Evolutionary conservation across 2,113 vertebrate species (phyloP).

Genomic region (Indicator indicator): DNA sequence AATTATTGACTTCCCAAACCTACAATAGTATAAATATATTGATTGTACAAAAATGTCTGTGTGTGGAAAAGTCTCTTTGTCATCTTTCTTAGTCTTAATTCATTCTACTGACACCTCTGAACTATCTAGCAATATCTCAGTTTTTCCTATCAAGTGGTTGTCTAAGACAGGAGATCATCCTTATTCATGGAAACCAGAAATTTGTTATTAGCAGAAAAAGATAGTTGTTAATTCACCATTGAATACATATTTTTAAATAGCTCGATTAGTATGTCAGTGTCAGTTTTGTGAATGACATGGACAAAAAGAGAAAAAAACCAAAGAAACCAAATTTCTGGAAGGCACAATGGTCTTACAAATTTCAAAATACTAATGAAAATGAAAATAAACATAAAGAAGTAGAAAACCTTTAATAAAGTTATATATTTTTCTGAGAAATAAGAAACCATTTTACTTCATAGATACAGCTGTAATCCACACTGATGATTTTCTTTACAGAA

Average conservation of each 20-base stretch:
- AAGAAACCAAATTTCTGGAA: not conserved
- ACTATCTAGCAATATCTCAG: not conserved
- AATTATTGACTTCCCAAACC: not conserved
- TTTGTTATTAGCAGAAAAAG: not conserved
- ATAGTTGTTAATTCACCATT: not conserved
- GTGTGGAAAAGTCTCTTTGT: not conserved
- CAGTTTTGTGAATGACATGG: not conserved
- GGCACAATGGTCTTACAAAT: not conserved
- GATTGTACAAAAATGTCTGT: not conserved
- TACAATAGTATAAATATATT: not conserved
- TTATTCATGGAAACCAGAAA: rapidly evolving
- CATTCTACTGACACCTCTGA: rapidly evolving
- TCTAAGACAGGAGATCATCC: not conserved
- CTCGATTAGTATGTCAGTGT: not conserved
- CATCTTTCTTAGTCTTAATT: not conserved
- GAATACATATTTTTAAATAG: not conserved
- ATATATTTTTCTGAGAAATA: not conserved
- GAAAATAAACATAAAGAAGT: not conserved
- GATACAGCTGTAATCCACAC: not conserved
- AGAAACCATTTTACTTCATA: not conserved
- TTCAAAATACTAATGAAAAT: not conserved
- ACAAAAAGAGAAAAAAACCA: not conserved
- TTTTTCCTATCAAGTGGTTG: not conserved
- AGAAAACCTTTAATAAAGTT: not conserved
- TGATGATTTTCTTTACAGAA: not conserved